Percentiles rank a stretch among this genome's conserved stretches.
phyloP scores from a whole-genome alignment of 2,797 vertebrate species.

The Notolabrus celidotus region DNA sequence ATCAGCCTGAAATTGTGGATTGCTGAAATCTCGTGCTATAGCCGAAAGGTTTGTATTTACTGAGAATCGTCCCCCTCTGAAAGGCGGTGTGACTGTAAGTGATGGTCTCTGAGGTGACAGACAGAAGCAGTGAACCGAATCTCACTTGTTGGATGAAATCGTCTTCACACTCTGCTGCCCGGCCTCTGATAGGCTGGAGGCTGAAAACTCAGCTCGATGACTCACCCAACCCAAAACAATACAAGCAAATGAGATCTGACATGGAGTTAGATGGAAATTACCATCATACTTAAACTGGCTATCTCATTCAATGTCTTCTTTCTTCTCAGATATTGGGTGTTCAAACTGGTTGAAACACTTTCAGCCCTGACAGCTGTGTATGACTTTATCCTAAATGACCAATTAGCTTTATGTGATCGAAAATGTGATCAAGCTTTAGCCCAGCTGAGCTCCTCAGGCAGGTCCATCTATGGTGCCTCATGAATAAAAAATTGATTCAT shows the following conservation, averaged over 20 bases:
- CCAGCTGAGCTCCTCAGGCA: constrained; percentile 7
- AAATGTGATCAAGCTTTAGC: background rate
- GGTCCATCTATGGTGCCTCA: background rate
- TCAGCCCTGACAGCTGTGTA: constrained; percentile 6
- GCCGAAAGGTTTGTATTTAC: constrained; percentile 7
- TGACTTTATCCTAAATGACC: constrained; percentile 5
- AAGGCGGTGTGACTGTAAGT: constrained; percentile 30
- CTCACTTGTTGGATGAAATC: constrained; percentile 55
- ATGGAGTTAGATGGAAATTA: constrained; percentile 45
- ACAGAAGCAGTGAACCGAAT: constrained; percentile 54
- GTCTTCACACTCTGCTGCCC: constrained; percentile 51
- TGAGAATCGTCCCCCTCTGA: background rate
- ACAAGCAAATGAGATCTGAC: constrained; percentile 53
- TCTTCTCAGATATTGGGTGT: constrained; percentile 11
- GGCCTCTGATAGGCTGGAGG: constrained; percentile 31
- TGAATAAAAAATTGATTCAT: constrained; percentile 16
- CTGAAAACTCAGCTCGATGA: constrained; percentile 41
- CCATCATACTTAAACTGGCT: constrained; percentile 8
- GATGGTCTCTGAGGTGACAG: constrained; percentile 49
- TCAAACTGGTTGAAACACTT: background rate
- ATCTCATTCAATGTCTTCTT: constrained; percentile 25
- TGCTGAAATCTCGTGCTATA: background rate
- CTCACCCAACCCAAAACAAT: constrained; percentile 43
- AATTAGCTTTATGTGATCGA: constrained; percentile 20
- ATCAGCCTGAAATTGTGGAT: background rate